Evolutionary conservation across 2,113 vertebrate genomes (phyloP).

Genomic region (Hymenochirus boettgeri): DNA sequence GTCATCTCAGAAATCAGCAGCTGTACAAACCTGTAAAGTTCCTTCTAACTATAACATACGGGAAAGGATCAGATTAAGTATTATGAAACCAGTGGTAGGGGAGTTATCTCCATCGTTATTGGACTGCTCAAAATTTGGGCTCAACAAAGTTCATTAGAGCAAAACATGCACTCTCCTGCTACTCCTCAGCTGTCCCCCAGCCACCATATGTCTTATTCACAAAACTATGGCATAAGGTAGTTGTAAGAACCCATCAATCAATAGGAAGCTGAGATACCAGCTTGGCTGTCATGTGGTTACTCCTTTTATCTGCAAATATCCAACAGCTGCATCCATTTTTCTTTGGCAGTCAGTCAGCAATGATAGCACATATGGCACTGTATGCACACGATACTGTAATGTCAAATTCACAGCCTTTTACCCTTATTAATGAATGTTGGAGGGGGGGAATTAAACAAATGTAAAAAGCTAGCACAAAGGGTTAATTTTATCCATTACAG

Average conservation of each 20-base stretch:
- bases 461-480: too few species aligned
- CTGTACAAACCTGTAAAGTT: too few species aligned
- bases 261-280: not conserved
- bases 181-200: not conserved
- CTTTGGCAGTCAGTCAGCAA: not conserved
- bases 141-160: too few species aligned
- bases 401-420: not conserved
- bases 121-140: too few species aligned
- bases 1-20: too few species aligned
- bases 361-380: not conserved
- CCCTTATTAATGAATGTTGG: not conserved
- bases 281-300: not conserved
- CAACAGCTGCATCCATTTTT: conserved; percentile 4
- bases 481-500: too few species aligned
- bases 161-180: not conserved
- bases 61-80: too few species aligned
- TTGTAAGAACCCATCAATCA: not conserved
- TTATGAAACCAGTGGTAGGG: too few species aligned
- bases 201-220: not conserved
- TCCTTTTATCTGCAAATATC: not conserved
- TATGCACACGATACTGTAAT: not conserved
- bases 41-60: too few species aligned
- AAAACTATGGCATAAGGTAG: not conserved
- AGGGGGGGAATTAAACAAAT: too few species aligned
- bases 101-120: too few species aligned